Evolutionary conservation across 2,113 vertebrate species (phyloP).

Genomic region (Apeltes quadracus): DNA sequence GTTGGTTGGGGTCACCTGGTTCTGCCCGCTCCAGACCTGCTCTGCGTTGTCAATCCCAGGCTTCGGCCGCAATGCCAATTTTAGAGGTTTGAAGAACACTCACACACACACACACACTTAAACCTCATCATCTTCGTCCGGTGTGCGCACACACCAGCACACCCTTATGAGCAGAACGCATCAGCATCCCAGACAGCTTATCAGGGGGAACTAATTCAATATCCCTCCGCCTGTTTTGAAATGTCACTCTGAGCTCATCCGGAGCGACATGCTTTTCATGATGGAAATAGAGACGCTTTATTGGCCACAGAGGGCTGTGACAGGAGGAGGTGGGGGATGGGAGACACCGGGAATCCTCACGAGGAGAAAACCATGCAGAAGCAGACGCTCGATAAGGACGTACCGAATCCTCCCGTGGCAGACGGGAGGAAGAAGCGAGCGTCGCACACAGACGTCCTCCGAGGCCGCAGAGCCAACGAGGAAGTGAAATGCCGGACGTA

Average conservation of each 20-base stretch:
- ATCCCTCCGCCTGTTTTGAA: slow-evolving; percentile 80
- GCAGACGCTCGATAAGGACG: slow-evolving; percentile 29
- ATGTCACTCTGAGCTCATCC: slow-evolving; percentile 83
- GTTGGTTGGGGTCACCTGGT: slow-evolving; percentile 19
- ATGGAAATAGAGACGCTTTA: slow-evolving; percentile 77
- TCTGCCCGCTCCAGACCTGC: slow-evolving; percentile 31
- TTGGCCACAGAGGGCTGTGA: slow-evolving; percentile 61
- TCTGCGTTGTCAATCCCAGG: slow-evolving; percentile 12
- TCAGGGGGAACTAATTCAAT: slow-evolving; percentile 83
- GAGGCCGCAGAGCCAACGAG: slow-evolving; percentile 27
- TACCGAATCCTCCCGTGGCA: slow-evolving; percentile 31
- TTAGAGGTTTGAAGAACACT: slow-evolving; percentile 57
- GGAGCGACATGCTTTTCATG: slow-evolving; percentile 81
- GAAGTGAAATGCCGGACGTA: slow-evolving; percentile 42
- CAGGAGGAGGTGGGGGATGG: slow-evolving; percentile 6
- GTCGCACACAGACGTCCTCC: slow-evolving; percentile 18
- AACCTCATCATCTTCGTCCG: too few relatives aligned
- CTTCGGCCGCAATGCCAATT: slow-evolving; percentile 58
- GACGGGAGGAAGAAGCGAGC: slow-evolving; percentile 19
- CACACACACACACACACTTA: neutral
- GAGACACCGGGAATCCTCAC: slow-evolving; percentile 51
- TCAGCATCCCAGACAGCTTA: slow-evolving; percentile 71
- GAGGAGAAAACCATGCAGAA: slow-evolving; percentile 62
- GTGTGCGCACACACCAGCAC: slow-evolving; percentile 14
- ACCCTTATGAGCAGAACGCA: slow-evolving; percentile 49